Base-by-base conservation (phyloP, 2,888 invertebrate genomes). In the Drosophila paracracens region DNA sequence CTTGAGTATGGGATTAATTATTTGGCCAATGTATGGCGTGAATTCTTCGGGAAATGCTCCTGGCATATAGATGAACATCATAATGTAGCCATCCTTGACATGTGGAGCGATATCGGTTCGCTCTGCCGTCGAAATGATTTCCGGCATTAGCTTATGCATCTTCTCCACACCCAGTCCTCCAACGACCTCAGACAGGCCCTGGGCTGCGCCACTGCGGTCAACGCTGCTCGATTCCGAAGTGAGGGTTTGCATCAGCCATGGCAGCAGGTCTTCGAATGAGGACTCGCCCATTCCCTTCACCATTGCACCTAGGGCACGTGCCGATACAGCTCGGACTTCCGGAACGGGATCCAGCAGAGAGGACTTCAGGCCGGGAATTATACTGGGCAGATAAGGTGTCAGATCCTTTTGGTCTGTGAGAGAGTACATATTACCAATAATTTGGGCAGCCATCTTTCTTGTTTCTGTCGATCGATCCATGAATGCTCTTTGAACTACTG, bases 31-130 rank as follows among this genome's bases (percentile, higher is more conserved):
- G 94, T 99, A 99, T 0, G 97, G 97, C 1, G 97, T 96, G 94
- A 99, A 99, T 92, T 98, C 98, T 77, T 96, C 96, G 8, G 98
- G 98, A 94, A 99, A 99, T 16, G 99, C 98, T 72, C 97, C 96
- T 4, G 99, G 99, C 96, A 99, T 97, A 94, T 99, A 99, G 91
- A 99, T 99, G 93, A 99, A 99, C 98, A 99, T 98, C 98, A 99
- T 99, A 75, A 99, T 99, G 94, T 99, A 99, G 51, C 99, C 99
- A 94, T 99, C 99, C 91, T 99, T 98, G 2, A 99, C 99, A 93
- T 99, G 98, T 0, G 99, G 97, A 8, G 98, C 97, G 87, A 98
- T 97, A 93, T 98, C 98, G 1, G 96, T 96, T 71, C 98, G 95
- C 92, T 98, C 98, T 0, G 99, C 98, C 0, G 98, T 99, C 60